Evolutionary conservation across 2,888 invertebrate species (phyloP), one percentile per base, ranked within the genome.

Genomic region (Eupithecia vulgata): DNA sequence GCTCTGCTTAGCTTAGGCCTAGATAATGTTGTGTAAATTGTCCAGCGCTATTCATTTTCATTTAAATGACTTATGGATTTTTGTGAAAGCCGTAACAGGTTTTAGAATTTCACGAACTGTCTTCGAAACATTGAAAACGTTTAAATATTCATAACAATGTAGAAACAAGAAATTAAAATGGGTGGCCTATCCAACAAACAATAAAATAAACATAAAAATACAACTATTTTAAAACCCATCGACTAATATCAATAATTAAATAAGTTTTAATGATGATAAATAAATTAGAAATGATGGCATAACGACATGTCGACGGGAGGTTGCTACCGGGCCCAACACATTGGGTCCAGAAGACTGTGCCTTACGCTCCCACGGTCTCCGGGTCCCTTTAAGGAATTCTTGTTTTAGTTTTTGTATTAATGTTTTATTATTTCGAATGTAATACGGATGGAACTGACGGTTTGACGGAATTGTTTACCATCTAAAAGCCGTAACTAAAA

Each of bases 241-340:
- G 12, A 69, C 74, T 76, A 73, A 78, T 80, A 79, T 82, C 80
- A 81, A 81, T 84, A 84, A 85, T 84, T 85, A 84, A 85, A 75
- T 76, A 80, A 77, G 82, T 80, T 80, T 84, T 84, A 81, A 85
- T 82, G 79, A 72, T 71, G 70, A 68, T 75, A 35, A 68, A 75
- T 81, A 84, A 84, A 85, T 84, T 83, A 83, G 81, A 84, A 84
- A 82, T 83, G 81, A 81, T 83, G 67, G 80, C 82, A 85, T 71
- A 87, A 88, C 85, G 89, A 85, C 85, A 84, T 84, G 84, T 76
- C 81, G 76, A 81, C 83, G 81, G 89, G 89, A 83, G 84, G 83
- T 82, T 73, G 79, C 76, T 80, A 71, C 73, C 70, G 76, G 67
- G 64, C 77, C 73, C 68, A 40, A 71, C 67, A 59, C 70, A 74